Base-by-base conservation (phyloP, 2,888 invertebrate genomes). In the Protonemura montana region DNA sequence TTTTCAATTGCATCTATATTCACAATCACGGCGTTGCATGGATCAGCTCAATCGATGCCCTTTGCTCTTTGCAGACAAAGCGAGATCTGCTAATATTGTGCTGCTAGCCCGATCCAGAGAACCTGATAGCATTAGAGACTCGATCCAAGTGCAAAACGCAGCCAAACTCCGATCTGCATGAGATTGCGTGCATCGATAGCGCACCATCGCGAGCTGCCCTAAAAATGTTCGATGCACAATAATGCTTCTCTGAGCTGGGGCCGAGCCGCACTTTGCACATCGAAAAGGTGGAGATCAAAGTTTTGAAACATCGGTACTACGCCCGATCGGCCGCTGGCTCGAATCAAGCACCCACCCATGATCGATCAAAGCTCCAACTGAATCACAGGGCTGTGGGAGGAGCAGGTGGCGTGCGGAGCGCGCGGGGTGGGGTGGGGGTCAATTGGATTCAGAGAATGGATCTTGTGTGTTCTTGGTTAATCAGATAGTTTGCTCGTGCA, bases 401-500 rank as follows among this genome's bases (percentile, higher is more conserved):
- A 21, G 59, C 35, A 59, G 59, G 59, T 2, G 59, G 6, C 16
- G 59, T 2, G 59, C 16, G 59, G 59, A 21, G 59, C 7, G 41
- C 5, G 41, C 5, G 5, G 41, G 59, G 13, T 10, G 13, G 21
- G 59, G 59, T 7, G 13, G 59, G 59, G 59, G 59, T 59, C 59
- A 59, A 59, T 59, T 59, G 59, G 59, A 59, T 59, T 59, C 59
- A 59, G 59, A 59, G 59, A 59, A 59, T 59, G 59, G 59, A 59
- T 21, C 13, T 59, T 59, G 59, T 59, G 59, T 59, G 59, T 59
- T 59, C 59, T 59, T 59, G 59, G 59, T 59, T 59, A 59, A 59
- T 59, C 59, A 10, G 59, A 59, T 59, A 59, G 21, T 59, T 59
- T 21, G 59, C 59, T 59, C 59, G 21, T 59, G 59, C 59, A 59